Evolutionary conservation across 2,888 invertebrate species (phyloP), one percentile per base, ranked within the genome.

Genomic region (Drosophila pullipes): DNA sequence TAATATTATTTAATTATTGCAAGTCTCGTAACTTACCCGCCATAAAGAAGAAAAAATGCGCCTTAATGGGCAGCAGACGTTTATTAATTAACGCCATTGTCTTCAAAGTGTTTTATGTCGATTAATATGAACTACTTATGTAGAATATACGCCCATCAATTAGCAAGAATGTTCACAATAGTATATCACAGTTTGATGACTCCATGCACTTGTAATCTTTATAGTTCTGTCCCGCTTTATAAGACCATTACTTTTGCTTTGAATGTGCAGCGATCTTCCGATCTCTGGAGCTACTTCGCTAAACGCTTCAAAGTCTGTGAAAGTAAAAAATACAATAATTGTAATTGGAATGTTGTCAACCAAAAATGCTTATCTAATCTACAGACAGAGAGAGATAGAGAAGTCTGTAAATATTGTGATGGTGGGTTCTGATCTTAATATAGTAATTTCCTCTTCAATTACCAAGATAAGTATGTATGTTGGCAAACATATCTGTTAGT

Each of bases 41-140:
- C 95, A 97, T 97, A 86, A 97, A 97, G 92, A 97, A 96, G 94
- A 98, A 97, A 91, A 96, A 98, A 92, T 97, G 97, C 0, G 96
- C 96, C 94, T 98, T 98, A 59, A 98, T 95, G 16, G 97, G 97
- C 93, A 98, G 88, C 60, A 97, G 94, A 52, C 94, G 94, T 81
- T 91, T 94, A 92, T 97, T 96, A 62, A 98, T 94, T 92, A 95
- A 95, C 83, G 95, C 89, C 93, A 95, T 95, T 81, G 75, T 90
- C 41, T 63, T 37, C 5, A n/a, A 44, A 7, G 55, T 50, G 47
- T 47, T 39, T 10, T 22, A 44, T 62, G 16, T 25, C 25, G 18
- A 30, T 13, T 52, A 33, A 33, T 33, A 22, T 37, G 13, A 28
- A 41, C 2, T 47, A 22, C 16, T 25, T 53, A 53, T 49, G 4